Evolutionary conservation across 35 echinoderm and acorn worm genomes (phyloP).

Genomic region (Apostichopus japonicus): DNA sequence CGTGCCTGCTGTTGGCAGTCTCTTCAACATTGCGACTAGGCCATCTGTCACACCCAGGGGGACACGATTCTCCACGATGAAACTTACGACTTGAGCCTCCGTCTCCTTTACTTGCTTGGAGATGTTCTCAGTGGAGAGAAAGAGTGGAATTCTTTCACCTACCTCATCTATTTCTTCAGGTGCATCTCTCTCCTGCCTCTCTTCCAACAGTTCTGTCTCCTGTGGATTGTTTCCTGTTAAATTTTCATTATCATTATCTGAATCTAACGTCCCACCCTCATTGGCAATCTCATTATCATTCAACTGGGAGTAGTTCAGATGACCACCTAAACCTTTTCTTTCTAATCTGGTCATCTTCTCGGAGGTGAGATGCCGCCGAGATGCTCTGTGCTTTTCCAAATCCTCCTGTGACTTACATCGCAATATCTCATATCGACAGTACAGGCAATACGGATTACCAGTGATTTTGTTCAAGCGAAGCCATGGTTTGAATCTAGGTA

Average conservation of each 20-base stretch:
- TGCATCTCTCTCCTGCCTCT: background rate
- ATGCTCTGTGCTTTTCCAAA: constrained; percentile 13
- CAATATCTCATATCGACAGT: background rate
- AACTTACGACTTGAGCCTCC: background rate
- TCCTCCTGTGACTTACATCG: background rate
- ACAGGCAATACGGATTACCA: background rate
- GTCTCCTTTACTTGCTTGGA: background rate
- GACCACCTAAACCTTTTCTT: background rate
- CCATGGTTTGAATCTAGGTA: constrained; percentile 34
- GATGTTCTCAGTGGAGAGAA: background rate
- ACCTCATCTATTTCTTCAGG: background rate
- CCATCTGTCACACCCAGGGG: constrained; percentile 2
- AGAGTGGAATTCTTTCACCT: background rate
- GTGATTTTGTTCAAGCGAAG: background rate
- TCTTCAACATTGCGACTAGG: constrained; percentile 10
- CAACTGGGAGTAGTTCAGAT: background rate
- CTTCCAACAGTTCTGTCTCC: background rate
- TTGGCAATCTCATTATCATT: too few species aligned
- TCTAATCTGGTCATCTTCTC: background rate
- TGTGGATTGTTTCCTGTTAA: background rate
- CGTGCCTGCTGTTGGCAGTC: background rate
- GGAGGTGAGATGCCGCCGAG: background rate
- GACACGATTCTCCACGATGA: constrained; percentile 31
- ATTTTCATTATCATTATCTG: background rate
- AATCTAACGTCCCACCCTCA: too few species aligned